Evolutionary conservation across 2,113 vertebrate genomes (phyloP), one percentile per base, ranked within the genome.

Genomic region (Cottus gobio): DNA sequence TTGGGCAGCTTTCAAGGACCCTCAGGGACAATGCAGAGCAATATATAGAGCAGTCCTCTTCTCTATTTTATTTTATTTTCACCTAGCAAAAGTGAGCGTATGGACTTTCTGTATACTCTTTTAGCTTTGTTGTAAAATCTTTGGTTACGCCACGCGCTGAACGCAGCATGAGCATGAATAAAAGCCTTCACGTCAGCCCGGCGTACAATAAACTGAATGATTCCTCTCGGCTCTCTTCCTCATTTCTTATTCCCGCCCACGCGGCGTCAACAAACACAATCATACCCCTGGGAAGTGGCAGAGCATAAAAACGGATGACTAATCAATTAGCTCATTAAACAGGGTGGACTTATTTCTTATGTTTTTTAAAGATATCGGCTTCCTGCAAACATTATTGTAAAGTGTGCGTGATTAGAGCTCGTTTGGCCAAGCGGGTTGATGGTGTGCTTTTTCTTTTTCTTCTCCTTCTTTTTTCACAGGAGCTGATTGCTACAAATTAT

Each of bases 271-370:
- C 65, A 80, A 87, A 85, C 48, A 30, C 6, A 54, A 39, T 56
- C 7, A 8, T 4, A 61, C 48, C 69, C 74, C 30, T 6, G 18
- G 71, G 63, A 79, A 69, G 66, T 50, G 56, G 37, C 56, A 28
- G 62, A 54, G 60, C 69, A 70, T 81, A 82, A 85, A 90, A 83
- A 71, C n/a, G 28, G 39, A 87, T 64, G 42, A 87, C 50, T 72
- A 71, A 90, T 91, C 74, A 86, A 85, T 89, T 86, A 88, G 72
- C 83, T 68, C 65, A 75, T 80, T 72, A 83, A 83, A 81, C 20
- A 34, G 7, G n/a, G 44, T 22, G 64, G 61, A 79, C 83, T 75
- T 75, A 81, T 67, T 70, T 64, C 31, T 61, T 71, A 69, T 82
- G 37, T 72, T 61, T 69, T 68, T 74, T 16, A 68, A 71, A 72